A percentile compares a stretch with the other conserved stretches of the same genome.
Conservation (phyloP, 1,140 invertebrate species). For the Lepidurus packardi region DNA sequence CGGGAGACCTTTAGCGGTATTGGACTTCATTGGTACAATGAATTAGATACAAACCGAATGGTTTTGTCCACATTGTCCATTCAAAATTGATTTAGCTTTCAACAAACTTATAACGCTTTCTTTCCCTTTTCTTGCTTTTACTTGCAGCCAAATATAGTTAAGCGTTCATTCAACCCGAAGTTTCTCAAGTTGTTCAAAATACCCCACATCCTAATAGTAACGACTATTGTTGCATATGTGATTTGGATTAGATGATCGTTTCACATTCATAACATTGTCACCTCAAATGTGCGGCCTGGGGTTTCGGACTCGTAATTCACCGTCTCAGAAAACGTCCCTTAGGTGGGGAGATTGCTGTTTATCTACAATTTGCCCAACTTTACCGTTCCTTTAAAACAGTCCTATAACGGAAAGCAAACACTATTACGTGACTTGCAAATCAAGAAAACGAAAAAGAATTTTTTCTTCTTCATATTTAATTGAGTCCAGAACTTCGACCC, state of each 20-base stretch:
- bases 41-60: too few relatives aligned
- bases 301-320: constrained; percentile 89
- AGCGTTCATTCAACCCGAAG: not conserved
- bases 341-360: constrained; percentile 85
- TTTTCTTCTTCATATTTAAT: too few relatives aligned
- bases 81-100: not conserved
- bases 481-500: too few relatives aligned
- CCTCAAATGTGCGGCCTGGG: constrained; percentile 75
- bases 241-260: not conserved
- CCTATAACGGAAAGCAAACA: not conserved
- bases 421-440: not conserved
- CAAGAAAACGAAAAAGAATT: too few relatives aligned
- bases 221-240: not conserved
- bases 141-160: not conserved
- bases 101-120: not conserved
- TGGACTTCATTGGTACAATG: too few relatives aligned
- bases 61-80: not conserved
- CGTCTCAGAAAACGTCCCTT: constrained; percentile 88
- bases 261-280: constrained; percentile 17
- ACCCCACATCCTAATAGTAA: too few relatives aligned
- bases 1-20: too few relatives aligned
- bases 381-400: not conserved
- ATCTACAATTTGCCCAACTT: not conserved
- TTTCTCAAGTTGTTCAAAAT: too few relatives aligned
- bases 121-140: not conserved